Evolutionary conservation across 2,888 invertebrate genomes (phyloP).

Genomic region (Elysia crispata): DNA sequence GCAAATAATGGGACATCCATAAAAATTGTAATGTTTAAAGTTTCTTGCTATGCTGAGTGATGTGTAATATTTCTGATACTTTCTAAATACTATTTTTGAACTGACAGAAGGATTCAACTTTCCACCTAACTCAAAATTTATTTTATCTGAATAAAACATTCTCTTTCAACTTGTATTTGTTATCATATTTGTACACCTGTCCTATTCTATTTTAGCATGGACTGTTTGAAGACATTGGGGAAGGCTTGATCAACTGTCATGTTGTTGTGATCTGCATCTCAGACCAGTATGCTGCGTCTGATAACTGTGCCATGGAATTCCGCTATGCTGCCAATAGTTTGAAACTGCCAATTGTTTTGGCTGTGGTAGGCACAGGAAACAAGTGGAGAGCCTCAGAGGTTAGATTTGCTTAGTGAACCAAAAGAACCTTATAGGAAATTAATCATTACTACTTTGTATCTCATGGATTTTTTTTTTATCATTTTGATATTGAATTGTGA

Average conservation of each 20-base stretch:
- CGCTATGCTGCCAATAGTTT: constrained; percentile 70
- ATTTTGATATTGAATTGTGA: too few relatives aligned
- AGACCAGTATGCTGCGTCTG: constrained; percentile 71
- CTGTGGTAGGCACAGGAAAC: constrained; percentile 70
- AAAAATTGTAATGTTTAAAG: too few relatives aligned
- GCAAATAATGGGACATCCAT: too few relatives aligned
- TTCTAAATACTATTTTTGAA: too few relatives aligned
- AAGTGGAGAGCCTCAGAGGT: constrained; percentile 70
- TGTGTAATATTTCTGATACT: too few relatives aligned
- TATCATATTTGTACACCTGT: background rate
- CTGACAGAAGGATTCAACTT: too few relatives aligned
- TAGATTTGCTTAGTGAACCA: background rate
- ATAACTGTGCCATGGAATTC: constrained; percentile 70
- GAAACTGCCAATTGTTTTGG: constrained; percentile 69
- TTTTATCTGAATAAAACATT: background rate
- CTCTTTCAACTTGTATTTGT: too few relatives aligned
- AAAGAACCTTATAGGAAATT: too few relatives aligned
- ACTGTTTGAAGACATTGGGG: constrained; percentile 72
- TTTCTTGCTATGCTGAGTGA: too few relatives aligned
- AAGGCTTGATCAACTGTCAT: constrained; percentile 67
- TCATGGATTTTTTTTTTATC: too few relatives aligned
- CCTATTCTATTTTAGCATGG: constrained; percentile 59
- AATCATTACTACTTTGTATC: too few relatives aligned
- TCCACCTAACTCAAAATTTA: background rate
- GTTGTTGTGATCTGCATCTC: constrained; percentile 73